phyloP scores from a whole-genome alignment of 2,797 vertebrate genomes.

The Alfaro cultratus region DNA sequence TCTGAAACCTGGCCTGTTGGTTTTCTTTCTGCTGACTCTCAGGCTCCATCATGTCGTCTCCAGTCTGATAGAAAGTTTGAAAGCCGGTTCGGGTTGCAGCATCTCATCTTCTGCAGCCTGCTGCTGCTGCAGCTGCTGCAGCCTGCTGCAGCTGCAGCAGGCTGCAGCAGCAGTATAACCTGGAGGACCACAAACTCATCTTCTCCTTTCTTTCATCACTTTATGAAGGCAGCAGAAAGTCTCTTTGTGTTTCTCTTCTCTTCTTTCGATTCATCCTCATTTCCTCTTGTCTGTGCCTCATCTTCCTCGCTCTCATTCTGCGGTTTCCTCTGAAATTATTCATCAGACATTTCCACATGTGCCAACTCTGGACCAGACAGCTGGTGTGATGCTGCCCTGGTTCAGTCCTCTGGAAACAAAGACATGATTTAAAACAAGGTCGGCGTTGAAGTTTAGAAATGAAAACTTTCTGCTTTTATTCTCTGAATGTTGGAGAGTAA shows the following conservation, averaged over 20 bases:
- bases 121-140: neutral
- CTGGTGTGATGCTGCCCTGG: no score
- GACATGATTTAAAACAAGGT: no score
- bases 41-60: neutral
- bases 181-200: conserved; percentile 39
- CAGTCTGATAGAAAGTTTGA: neutral
- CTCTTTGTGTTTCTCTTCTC: conserved; percentile 11
- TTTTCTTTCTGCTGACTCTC: neutral
- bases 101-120: neutral
- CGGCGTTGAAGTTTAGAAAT: no score
- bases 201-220: conserved; percentile 12
- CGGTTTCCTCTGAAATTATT: neutral
- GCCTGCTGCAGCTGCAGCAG: neutral
- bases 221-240: conserved; percentile 26
- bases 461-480: no score
- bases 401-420: no score
- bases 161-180: conserved; percentile 22
- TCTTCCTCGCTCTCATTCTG: conserved; percentile 25
- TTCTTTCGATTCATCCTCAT: neutral
- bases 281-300: conserved; percentile 5
- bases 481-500: no score
- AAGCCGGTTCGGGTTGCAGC: neutral
- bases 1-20: neutral
- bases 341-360: neutral
- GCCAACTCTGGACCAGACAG: no score